Evolutionary conservation across 2,797 vertebrate genomes (phyloP).

Genomic region (Xiphorhynchus erythropygius): DNA sequence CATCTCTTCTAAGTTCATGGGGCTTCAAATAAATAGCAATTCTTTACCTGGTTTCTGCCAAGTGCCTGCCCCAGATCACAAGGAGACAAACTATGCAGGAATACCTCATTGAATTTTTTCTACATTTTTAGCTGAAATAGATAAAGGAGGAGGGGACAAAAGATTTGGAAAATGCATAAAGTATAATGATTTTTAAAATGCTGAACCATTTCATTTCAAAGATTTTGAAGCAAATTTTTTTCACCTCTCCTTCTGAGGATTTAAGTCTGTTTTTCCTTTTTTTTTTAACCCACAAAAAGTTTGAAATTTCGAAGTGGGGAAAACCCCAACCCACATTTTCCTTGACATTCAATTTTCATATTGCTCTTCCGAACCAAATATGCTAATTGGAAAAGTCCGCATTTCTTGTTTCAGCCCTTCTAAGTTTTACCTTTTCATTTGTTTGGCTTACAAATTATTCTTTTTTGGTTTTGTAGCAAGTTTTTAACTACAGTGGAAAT

Average conservation of each 20-base stretch:
- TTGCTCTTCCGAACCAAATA: not conserved
- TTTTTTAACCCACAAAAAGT: not conserved
- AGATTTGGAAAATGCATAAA: not conserved
- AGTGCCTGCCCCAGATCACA: not conserved
- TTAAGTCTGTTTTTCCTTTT: not conserved
- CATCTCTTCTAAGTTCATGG: fast-evolving
- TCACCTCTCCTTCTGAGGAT: not conserved
- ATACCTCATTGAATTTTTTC: not conserved
- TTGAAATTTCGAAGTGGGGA: not conserved
- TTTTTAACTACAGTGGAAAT: not conserved
- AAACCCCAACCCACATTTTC: not conserved
- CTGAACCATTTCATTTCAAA: not conserved
- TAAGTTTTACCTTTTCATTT: not conserved
- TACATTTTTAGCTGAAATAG: not conserved
- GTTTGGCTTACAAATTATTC: not conserved
- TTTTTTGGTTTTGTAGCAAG: not conserved
- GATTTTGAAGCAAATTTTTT: not conserved
- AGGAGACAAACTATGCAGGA: not conserved
- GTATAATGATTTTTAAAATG: not conserved
- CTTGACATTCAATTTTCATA: not conserved
- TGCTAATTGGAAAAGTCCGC: not conserved
- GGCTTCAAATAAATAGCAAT: not conserved
- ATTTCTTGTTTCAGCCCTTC: not conserved
- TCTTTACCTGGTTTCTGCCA: not conserved
- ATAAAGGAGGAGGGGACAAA: not conserved